phyloP scores from a whole-genome alignment of 2,797 vertebrate genomes.

The Paguma larvata region DNA sequence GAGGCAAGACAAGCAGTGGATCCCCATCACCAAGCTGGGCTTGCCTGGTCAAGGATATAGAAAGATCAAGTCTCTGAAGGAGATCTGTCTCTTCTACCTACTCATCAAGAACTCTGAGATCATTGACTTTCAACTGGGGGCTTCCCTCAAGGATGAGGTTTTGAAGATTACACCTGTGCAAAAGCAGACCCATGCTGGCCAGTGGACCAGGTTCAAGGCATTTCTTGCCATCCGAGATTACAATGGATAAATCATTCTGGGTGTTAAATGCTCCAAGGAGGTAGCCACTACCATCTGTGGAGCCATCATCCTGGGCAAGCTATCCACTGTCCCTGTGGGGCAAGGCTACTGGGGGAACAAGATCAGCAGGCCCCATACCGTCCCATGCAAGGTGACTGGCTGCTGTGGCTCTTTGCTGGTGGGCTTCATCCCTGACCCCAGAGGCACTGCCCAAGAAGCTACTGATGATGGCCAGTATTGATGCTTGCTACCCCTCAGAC shows the following conservation, averaged over 20 bases:
- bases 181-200: background rate
- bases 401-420: too few relatives aligned
- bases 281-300: background rate
- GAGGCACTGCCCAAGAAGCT: background rate
- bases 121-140: background rate
- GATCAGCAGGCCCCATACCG: too few relatives aligned
- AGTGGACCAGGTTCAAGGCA: background rate
- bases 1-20: background rate
- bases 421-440: too few relatives aligned
- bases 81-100: background rate
- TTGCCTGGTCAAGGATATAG: background rate
- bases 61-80: background rate
- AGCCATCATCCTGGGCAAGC: background rate
- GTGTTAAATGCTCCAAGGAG: background rate
- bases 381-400: too few relatives aligned
- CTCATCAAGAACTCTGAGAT: background rate
- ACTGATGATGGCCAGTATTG: background rate
- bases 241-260: accelerated
- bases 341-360: too few relatives aligned
- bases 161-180: background rate
- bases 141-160: background rate
- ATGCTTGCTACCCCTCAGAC: too few relatives aligned
- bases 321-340: too few relatives aligned
- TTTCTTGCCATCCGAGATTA: background rate
- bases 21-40: background rate